Base-by-base conservation (phyloP, 2,797 vertebrate species). In the Parambassis ranga region DNA sequence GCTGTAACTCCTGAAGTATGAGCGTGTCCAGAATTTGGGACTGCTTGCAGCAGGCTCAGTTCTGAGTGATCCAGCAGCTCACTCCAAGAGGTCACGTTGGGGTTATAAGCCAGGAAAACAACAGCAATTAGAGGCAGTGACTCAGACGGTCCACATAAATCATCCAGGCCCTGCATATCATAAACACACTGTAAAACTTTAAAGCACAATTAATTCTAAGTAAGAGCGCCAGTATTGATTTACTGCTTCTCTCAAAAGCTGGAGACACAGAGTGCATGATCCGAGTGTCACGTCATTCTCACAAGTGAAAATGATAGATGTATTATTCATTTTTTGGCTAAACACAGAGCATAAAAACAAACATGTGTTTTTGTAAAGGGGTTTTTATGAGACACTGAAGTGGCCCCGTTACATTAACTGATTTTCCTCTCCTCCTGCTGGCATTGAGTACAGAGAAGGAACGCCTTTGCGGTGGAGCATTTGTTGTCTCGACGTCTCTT, bases 171-270 rank as follows among this genome's bases (percentile, higher is more conserved):
- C 86, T 89, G 81, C 83, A 92, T 88, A 92, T 94, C 93, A 94
- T 93, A 93, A 95, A 94, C 92, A 94, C 91, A 90, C 90, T 91
- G 90, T 96, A 94, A 96, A 96, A 94, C 81, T 94, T 93, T 93
- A 92, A 94, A 94, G 90, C 85, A 88, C 91, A 94, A 94, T 93
- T 95, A 93, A 92, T 94, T 93, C 91, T 91, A 94, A 93, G 93
- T 93, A 94, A 93, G 91, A 92, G 91, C 67, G 77, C 67, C 77
- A 65, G 42, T 90, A 90, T 90, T 95, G 94, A 96, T 95, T 96
- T 95, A 95, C 89, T 71, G 87, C 77, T 87, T 89, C 86, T 90
- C 88, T 89, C 81, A 87, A 87, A 90, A 83, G 72, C 62, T 51
- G 64, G 76, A 84, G 92, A 90, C 89, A 89, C 75, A 71, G 84